Conservation (phyloP, 2,888 invertebrate genomes). For the Lasioglossum villosulum region DNA sequence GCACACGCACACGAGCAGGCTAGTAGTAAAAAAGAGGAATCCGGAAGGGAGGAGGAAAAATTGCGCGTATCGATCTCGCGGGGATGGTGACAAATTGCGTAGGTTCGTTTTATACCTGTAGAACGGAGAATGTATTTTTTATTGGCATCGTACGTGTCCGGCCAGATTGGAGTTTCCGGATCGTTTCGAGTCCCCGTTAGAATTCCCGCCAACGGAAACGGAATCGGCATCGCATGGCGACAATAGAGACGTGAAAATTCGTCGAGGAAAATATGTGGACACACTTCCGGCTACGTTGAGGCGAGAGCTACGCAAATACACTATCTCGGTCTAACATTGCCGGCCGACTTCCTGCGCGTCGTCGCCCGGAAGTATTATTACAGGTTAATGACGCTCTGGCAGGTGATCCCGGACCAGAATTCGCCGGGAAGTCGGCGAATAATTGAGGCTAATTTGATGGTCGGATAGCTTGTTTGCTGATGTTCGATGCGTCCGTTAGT, state of each 20-base stretch:
- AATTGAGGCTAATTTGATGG: constrained; percentile 25
- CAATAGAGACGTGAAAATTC: constrained; percentile 34
- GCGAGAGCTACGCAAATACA: constrained; percentile 57
- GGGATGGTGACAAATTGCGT: constrained; percentile 64
- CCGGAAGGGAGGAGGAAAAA: constrained; percentile 9
- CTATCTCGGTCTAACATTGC: constrained; percentile 30
- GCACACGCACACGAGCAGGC: neutral
- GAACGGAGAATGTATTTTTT: constrained; percentile 57
- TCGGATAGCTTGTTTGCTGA: neutral
- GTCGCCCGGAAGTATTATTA: constrained; percentile 12
- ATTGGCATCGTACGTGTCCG: constrained; percentile 29
- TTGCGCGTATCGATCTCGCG: constrained; percentile 54
- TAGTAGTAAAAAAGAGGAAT: neutral
- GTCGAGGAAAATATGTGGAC: neutral
- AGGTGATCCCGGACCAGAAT: neutral
- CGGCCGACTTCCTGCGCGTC: neutral
- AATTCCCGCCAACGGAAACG: neutral
- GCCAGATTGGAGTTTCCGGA: constrained; percentile 43
- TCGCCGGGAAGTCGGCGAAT: constrained; percentile 24
- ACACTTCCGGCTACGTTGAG: neutral
- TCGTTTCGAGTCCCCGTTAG: neutral
- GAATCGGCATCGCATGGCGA: neutral
- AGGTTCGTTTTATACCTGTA: constrained; percentile 56
- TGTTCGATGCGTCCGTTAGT: neutral
- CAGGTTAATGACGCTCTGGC: constrained; percentile 2